These are phyloP conservation scores for Colletes gigas DNA, from an alignment of 1,140 invertebrate species.

Conservation along the genomic window DNA sequence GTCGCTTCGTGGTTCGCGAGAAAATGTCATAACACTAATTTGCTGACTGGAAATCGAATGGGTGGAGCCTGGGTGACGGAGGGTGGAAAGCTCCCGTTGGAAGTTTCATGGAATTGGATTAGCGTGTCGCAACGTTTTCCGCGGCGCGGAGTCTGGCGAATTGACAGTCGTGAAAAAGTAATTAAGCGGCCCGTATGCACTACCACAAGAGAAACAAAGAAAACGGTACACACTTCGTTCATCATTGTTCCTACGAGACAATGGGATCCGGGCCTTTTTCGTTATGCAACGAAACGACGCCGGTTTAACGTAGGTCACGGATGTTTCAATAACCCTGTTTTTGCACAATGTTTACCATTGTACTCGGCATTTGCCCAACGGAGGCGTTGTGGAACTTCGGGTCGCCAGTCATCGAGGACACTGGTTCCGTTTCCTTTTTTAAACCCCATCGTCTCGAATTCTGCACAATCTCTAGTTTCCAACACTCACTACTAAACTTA, in stretches of 20 bases:
- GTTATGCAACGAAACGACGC: constrained; percentile 18
- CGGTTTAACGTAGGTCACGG: neutral
- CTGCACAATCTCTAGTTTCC: too few relatives aligned
- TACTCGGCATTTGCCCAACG: neutral
- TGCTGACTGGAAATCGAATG: constrained; percentile 3
- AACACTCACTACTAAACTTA: too few relatives aligned
- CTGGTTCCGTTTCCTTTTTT: neutral
- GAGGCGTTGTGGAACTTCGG: neutral
- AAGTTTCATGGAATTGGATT: constrained; percentile 5
- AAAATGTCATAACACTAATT: neutral
- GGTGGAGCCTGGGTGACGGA: neutral
- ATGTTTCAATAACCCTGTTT: constrained; percentile 29
- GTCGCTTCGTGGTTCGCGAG: neutral
- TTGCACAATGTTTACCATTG: constrained; percentile 9
- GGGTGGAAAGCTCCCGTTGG: neutral
- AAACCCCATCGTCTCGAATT: too few relatives aligned
- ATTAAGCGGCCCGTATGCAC: constrained; percentile 4
- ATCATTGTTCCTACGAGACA: constrained; percentile 29
- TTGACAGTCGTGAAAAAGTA: constrained; percentile 29
- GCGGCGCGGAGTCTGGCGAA: neutral
- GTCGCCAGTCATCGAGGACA: neutral
- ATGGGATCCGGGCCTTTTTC: constrained; percentile 28
- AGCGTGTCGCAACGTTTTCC: constrained; percentile 1
- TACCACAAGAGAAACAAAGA: constrained; percentile 7
- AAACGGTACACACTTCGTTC: neutral